Percentiles rank a stretch among this genome's conserved stretches.
phyloP scores from a whole-genome alignment of 2,888 invertebrate species.

The Ptychoptera contaminata region DNA sequence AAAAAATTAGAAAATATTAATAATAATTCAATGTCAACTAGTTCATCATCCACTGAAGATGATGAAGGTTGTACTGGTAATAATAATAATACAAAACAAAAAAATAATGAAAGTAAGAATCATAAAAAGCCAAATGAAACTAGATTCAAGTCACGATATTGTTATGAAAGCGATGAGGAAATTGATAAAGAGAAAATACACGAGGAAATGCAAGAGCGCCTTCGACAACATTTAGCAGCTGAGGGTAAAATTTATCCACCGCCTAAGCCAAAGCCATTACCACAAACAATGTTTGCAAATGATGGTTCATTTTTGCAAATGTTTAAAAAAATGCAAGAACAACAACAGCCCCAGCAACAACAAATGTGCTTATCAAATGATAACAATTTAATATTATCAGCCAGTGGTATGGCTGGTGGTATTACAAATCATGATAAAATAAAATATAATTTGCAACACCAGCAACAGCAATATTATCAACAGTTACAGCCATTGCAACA shows the following conservation, averaged over 20 bases:
- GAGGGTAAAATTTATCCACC: conserved; percentile 34
- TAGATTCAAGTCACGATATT: conserved; percentile 7
- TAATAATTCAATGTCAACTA: no score
- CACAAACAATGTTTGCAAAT: conserved; percentile 38
- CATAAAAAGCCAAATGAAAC: not conserved
- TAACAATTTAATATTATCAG: not conserved
- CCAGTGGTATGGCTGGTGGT: not conserved
- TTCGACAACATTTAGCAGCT: conserved; percentile 25
- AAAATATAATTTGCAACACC: conserved; percentile 13
- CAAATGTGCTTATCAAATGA: conserved; percentile 3
- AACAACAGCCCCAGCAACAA: conserved; percentile 11
- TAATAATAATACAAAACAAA: not conserved
- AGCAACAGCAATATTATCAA: conserved; percentile 1
- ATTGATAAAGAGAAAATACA: conserved; percentile 29
- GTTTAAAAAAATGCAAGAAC: conserved; percentile 77
- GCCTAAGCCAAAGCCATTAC: conserved; percentile 51
- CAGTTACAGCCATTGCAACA: conserved; percentile 22
- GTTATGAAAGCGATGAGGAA: conserved; percentile 24
- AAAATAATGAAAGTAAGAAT: not conserved
- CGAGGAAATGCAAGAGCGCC: conserved; percentile 28
- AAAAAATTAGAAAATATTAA: no score
- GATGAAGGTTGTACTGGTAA: no score
- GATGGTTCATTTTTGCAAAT: conserved; percentile 84
- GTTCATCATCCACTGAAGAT: no score
- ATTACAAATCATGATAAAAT: not conserved